Evolutionary conservation across 2,113 vertebrate genomes (phyloP).

Genomic region (Lycocorax pyrrhopterus): DNA sequence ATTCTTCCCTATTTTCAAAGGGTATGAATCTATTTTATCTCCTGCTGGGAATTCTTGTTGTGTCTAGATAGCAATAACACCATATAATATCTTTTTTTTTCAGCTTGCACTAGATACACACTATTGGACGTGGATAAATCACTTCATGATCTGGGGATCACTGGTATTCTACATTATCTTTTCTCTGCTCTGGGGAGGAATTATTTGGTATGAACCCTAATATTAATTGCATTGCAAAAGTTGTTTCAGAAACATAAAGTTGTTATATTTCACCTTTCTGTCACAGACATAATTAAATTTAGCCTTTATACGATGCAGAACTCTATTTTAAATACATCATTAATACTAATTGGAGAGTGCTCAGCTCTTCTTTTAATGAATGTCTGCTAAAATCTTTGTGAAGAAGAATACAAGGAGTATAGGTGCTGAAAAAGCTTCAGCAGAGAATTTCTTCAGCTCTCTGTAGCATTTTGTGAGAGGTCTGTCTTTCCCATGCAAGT

Average conservation of each 20-base stretch:
- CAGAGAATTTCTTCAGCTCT: no score
- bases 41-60: not conserved
- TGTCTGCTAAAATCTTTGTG: not conserved
- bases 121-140: slow-evolving; percentile 99
- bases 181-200: slow-evolving; percentile 95
- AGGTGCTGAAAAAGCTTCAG: no score
- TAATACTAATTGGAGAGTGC: not conserved
- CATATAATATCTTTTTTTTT: not conserved
- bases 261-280: not conserved
- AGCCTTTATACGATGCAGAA: not conserved
- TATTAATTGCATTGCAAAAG: not conserved
- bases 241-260: not conserved
- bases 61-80: not conserved
- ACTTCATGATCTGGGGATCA: slow-evolving; percentile 97
- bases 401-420: not conserved
- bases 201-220: slow-evolving; percentile 84
- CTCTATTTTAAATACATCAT: not conserved
- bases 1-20: not conserved
- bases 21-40: not conserved
- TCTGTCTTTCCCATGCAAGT: no score
- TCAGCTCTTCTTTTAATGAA: not conserved
- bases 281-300: not conserved
- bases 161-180: slow-evolving; percentile 93
- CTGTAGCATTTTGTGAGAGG: no score
- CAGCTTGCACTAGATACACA: slow-evolving; percentile 96